Evolutionary conservation across 2,113 vertebrate genomes (phyloP).

Genomic region (Turdus rufiventris): DNA sequence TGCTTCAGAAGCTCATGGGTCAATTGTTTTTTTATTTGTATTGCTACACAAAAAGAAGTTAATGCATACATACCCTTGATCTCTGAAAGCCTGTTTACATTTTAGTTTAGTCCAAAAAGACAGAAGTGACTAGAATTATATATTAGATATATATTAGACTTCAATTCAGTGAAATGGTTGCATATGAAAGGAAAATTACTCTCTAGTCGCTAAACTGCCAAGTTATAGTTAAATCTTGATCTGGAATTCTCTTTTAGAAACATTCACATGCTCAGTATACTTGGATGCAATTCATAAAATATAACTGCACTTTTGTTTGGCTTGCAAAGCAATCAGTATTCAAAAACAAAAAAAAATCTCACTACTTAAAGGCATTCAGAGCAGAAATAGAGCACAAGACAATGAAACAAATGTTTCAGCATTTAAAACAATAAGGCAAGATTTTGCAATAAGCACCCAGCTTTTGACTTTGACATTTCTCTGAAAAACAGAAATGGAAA

Average conservation of each 20-base stretch:
- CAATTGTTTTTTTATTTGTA: neutral
- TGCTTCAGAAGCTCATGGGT: neutral
- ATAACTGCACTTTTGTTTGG: neutral
- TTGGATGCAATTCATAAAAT: neutral
- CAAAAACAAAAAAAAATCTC: neutral
- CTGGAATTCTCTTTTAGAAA: neutral
- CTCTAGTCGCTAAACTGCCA: neutral
- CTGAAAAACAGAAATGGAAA: neutral
- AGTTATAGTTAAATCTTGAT: neutral
- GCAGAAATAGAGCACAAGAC: neutral
- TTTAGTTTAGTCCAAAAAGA: neutral
- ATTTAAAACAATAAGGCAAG: slow-evolving; percentile 8
- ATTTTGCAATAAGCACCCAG: neutral
- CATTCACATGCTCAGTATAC: neutral
- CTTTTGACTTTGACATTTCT: neutral
- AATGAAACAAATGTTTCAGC: neutral
- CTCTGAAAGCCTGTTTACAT: neutral
- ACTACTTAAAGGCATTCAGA: neutral
- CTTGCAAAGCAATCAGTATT: neutral
- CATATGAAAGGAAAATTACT: neutral
- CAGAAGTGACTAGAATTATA: neutral
- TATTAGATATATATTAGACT: neutral
- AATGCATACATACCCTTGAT: neutral
- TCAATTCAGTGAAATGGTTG: neutral
- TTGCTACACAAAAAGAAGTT: neutral